Percentiles rank a stretch among this genome's conserved stretches.
Conservation (phyloP, 2,888 invertebrate species). For the Tortrix viridana region DNA sequence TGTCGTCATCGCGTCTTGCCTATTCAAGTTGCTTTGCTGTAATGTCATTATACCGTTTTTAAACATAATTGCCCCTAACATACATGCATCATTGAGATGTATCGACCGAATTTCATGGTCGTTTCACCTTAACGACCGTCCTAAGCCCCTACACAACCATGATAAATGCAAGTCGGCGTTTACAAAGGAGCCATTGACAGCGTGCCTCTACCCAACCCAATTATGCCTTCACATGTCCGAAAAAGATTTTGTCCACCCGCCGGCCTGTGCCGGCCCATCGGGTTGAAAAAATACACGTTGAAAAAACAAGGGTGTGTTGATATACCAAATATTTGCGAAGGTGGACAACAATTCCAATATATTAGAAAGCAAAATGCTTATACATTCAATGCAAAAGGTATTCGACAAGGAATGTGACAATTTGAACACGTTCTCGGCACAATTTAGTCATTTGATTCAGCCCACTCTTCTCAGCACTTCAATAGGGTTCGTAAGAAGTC, state of each 20-base stretch:
- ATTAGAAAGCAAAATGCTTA: slow-evolving; percentile 22
- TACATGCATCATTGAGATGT: slow-evolving; percentile 60
- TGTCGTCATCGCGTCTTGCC: slow-evolving; percentile 35
- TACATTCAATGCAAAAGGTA: slow-evolving; percentile 21
- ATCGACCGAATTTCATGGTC: slow-evolving; percentile 73
- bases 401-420: slow-evolving; percentile 8
- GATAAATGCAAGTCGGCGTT: slow-evolving; percentile 71
- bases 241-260: slow-evolving; percentile 62
- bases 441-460: slow-evolving; percentile 11
- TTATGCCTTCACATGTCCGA: slow-evolving; percentile 60
- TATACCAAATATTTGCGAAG: slow-evolving; percentile 34
- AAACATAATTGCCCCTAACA: slow-evolving; percentile 70
- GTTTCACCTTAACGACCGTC: slow-evolving; percentile 69
- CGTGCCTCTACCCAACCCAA: slow-evolving; percentile 59
- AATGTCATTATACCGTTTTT: slow-evolving; percentile 60
- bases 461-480: slow-evolving; percentile 21
- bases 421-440: slow-evolving; percentile 6
- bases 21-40: slow-evolving; percentile 43
- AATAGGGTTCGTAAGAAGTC: slow-evolving; percentile 4
- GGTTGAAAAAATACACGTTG: slow-evolving; percentile 50
- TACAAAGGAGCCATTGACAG: slow-evolving; percentile 72
- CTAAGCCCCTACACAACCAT: slow-evolving; percentile 62
- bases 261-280: slow-evolving; percentile 47
- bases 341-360: slow-evolving; percentile 27
- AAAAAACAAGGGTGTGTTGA: slow-evolving; percentile 16